Percentiles rank a stretch among this genome's conserved stretches.
These are phyloP conservation scores for Aspidoscelis tigris DNA, from an alignment of 2,113 vertebrate species.

Conservation along the genomic window DNA sequence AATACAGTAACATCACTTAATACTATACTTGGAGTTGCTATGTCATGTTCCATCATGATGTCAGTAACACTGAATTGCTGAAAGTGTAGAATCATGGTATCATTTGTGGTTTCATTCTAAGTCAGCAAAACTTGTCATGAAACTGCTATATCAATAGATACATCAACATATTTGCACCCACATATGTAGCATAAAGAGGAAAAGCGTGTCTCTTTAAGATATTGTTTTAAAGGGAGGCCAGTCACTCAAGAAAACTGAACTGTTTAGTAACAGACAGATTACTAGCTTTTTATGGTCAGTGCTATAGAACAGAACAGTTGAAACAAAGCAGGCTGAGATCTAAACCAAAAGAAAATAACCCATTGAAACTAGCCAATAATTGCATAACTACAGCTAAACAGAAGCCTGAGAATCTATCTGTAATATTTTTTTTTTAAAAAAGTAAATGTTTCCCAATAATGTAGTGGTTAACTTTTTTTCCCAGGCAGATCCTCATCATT, in stretches of 20 bases:
- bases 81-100: not conserved
- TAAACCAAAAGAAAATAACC: slow-evolving; percentile 15
- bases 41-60: not conserved
- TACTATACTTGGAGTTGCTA: not conserved
- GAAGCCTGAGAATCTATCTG: slow-evolving; percentile 23
- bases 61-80: not conserved
- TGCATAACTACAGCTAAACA: slow-evolving; percentile 10
- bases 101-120: not conserved
- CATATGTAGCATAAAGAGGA: not conserved
- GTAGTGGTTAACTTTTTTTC: slow-evolving; percentile 41
- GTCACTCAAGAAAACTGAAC: slow-evolving; percentile 23
- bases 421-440: not conserved
- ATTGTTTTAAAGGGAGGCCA: slow-evolving; percentile 37
- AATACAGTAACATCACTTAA: not conserved
- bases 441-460: slow-evolving; percentile 41
- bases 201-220: slow-evolving; percentile 12
- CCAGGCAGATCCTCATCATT: slow-evolving; percentile 28
- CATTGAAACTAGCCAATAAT: slow-evolving; percentile 17
- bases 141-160: not conserved
- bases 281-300: not conserved
- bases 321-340: slow-evolving; percentile 25
- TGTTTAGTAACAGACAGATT: slow-evolving; percentile 22
- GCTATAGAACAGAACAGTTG: not conserved
- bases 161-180: not conserved
- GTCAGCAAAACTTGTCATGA: not conserved